Base-by-base conservation (phyloP, 2,888 invertebrate genomes). In the Catocala sponsa region DNA sequence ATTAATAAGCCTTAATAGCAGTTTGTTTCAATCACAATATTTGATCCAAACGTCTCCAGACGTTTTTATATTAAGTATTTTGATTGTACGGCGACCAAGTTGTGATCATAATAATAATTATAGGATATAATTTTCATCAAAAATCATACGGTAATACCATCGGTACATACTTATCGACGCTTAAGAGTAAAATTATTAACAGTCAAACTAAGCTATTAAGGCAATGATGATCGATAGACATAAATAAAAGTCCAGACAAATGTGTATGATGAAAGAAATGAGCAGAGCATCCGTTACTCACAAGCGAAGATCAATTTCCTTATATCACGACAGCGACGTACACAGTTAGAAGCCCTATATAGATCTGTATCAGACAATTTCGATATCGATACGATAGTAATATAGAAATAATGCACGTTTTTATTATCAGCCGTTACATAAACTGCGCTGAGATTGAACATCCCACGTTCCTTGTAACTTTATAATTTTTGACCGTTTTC, bases 311-410 rank as follows among this genome's bases (percentile, higher is more conserved):
- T 76, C 73, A 68, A 80, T 80, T 79, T 75, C 67, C 65, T 76
- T 75, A 72, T 58, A 75, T 76, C 73, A 72, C 72, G 73, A 76
- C 63, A 25, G 25, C 25, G 25, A 25, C 63, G 53, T 52, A 59
- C 63, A 74, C 78, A 78, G 78, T 76, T 78, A 78, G 58, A 68
- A 70, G 73, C 73, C 72, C 72, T 70, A 70, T 68, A 74, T 76
- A 75, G 76, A 78, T 77, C 64, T 59, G 60, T 73, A 80, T 80
- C 78, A 59, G 49, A 62, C 62, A 72, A 72, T 73, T 79, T 68
- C 65, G 72, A 74, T 75, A 74, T 69, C 64, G 69, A 78, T 72
- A 73, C 55, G 76, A 74, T 72, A 68, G 67, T 68, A 74, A 68
- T 76, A 65, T 63, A 72, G 64, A 62, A 65, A 68, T 74, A 70